phyloP scores from a whole-genome alignment of 2,797 vertebrate genomes.

The Pseudochromis fuscus region DNA sequence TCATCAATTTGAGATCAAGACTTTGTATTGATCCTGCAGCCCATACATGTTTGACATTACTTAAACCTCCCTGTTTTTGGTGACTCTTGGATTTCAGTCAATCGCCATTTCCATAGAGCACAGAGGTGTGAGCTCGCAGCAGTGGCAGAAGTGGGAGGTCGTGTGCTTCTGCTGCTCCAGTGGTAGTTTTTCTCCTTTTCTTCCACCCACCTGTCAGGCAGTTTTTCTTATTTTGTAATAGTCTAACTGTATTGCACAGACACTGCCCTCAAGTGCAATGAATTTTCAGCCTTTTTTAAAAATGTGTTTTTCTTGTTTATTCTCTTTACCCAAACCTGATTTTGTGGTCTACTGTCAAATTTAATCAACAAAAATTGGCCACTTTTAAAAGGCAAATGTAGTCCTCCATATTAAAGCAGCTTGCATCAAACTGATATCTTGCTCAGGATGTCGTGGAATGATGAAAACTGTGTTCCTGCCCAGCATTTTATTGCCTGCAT shows the following conservation, averaged over 20 bases:
- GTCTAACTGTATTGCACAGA: slow-evolving; percentile 18
- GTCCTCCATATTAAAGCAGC: slow-evolving; percentile 32
- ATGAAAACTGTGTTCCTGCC: slow-evolving; percentile 44
- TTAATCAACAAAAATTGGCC: slow-evolving; percentile 39
- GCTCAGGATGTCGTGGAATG: slow-evolving; percentile 42
- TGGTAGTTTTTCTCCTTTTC: slow-evolving; percentile 3
- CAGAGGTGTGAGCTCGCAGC: slow-evolving; percentile 31
- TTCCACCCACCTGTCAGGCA: slow-evolving; percentile 31
- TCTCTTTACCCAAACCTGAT: slow-evolving; percentile 10
- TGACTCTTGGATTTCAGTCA: slow-evolving; percentile 64
- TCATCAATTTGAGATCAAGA: slow-evolving; percentile 83
- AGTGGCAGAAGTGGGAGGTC: slow-evolving; percentile 40
- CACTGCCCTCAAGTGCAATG: slow-evolving; percentile 1
- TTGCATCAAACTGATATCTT: slow-evolving; percentile 38
- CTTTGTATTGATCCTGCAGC: slow-evolving; percentile 73
- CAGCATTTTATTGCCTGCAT: slow-evolving; percentile 53
- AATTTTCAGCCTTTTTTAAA: slow-evolving; percentile 26
- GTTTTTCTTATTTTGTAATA: slow-evolving; percentile 33
- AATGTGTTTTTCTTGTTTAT: slow-evolving; percentile 2
- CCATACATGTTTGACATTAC: slow-evolving; percentile 74
- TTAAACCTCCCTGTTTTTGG: slow-evolving; percentile 66
- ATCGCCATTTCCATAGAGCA: slow-evolving; percentile 63
- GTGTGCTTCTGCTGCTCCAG: slow-evolving; percentile 26
- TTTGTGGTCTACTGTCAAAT: slow-evolving; percentile 34
- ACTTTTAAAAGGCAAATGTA: slow-evolving; percentile 35